Base-by-base conservation (phyloP, 2,797 vertebrate genomes). In the Notoglanidium macrostoma region DNA sequence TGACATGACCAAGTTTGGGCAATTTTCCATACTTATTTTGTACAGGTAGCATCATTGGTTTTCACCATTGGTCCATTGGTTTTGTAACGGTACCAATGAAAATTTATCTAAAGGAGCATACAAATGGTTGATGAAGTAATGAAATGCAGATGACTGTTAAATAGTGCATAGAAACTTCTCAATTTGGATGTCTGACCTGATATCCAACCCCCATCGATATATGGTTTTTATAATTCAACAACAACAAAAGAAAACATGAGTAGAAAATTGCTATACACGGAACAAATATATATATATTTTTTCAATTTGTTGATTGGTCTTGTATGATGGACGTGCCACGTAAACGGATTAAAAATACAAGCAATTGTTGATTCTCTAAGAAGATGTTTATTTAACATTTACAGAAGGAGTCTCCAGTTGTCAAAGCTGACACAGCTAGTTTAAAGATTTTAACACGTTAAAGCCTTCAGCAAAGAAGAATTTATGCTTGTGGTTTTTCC, bases 1-100 rank as follows among this genome's bases (percentile, higher is more conserved):
- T 83, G 35, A 77, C 70, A 82, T 49, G 78, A 65, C 77, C 68
- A 70, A 55, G 78, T 76, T 83, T 74, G 55, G 57, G n/a, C 12
- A 11, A 5, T 51, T 76, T 80, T 70, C 9, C 32, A 70, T 59
- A 17, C 9, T 68, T 68, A 9, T 80, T 70, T 65, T 67, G 15
- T 49, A 49, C 59, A 49, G 59, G 80, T 83, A 67, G 80, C 15
- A 51, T 51, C 59, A 21, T 32, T 19, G 8, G 35, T 26, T 61
- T 80, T 81, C n/a, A 61, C n/a, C n/a, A n/a, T n/a, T n/a, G n/a
- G n/a, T n/a, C 8, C 32, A 1, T 2, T 12, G 40, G 74, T 17
- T 77, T 77, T 51, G 68, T 49, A 51, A 51, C 5, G 14, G 29
- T 54, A 77, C 17, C 0, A 21, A 12, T 61, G 35, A 4, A 61